These are phyloP conservation scores for Acromyrmex heyeri DNA, from an alignment of 1,140 invertebrate species.

Conservation along the genomic window DNA sequence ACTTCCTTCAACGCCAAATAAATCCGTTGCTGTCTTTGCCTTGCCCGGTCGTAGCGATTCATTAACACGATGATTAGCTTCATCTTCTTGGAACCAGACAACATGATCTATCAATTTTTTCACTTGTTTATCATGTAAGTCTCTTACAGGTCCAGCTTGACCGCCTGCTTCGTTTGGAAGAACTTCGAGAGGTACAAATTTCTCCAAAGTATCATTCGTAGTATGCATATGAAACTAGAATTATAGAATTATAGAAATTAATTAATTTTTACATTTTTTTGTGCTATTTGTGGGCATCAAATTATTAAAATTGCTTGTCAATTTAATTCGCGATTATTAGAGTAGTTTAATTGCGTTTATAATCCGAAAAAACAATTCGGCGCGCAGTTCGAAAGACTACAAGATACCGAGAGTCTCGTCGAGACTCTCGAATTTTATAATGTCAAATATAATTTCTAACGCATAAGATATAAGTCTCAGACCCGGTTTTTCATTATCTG, in stretches of 20 bases:
- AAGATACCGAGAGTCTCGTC: no score
- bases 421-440: no score
- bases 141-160: constrained; percentile 79
- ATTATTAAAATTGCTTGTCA: no score
- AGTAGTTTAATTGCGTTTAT: no score
- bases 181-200: constrained; percentile 83
- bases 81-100: constrained; percentile 87
- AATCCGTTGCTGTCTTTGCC: constrained; percentile 88
- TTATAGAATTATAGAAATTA: constrained; percentile 20
- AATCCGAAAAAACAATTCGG: no score
- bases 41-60: constrained; percentile 89
- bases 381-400: no score
- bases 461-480: no score
- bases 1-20: constrained; percentile 90
- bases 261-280: not conserved
- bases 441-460: no score
- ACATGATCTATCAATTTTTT: constrained; percentile 85
- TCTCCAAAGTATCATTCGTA: constrained; percentile 80
- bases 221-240: constrained; percentile 85
- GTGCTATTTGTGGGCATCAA: no score
- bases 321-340: no score
- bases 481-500: no score
- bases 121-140: constrained; percentile 74
- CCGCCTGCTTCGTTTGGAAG: constrained; percentile 88
- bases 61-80: constrained; percentile 87